Evolutionary conservation across 1,140 invertebrate genomes (phyloP).

Genomic region (Cotesia typhae): DNA sequence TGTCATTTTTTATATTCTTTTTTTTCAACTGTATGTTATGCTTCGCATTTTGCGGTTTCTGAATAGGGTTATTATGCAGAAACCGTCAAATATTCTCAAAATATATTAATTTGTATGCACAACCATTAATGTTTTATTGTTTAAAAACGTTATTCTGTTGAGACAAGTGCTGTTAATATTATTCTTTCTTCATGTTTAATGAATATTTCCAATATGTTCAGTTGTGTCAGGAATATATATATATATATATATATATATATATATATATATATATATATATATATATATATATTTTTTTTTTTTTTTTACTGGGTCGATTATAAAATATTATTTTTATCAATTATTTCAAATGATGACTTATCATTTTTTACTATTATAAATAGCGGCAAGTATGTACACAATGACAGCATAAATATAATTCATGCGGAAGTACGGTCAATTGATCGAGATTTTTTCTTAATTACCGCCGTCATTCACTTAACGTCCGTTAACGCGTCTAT

Average conservation of each 20-base stretch:
- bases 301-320: background rate
- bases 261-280: background rate
- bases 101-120: too few relatives aligned
- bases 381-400: background rate
- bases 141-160: background rate
- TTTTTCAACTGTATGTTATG: conserved; percentile 7
- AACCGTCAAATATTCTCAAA: too few relatives aligned
- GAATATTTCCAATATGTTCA: background rate
- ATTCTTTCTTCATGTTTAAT: background rate
- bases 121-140: conserved; percentile 20
- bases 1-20: background rate
- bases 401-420: conserved; percentile 2
- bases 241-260: background rate
- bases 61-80: background rate
- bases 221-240: background rate
- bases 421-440: conserved; percentile 36
- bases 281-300: too few relatives aligned
- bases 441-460: conserved; percentile 40
- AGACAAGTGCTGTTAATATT: too few relatives aligned
- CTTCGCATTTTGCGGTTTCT: conserved; percentile 9
- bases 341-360: background rate
- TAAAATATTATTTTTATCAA: background rate
- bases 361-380: background rate
- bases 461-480: conserved; percentile 30
- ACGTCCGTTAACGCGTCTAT: background rate